Evolutionary conservation across 2,113 vertebrate genomes (phyloP).

Genomic region (Ahaetulla prasina): DNA sequence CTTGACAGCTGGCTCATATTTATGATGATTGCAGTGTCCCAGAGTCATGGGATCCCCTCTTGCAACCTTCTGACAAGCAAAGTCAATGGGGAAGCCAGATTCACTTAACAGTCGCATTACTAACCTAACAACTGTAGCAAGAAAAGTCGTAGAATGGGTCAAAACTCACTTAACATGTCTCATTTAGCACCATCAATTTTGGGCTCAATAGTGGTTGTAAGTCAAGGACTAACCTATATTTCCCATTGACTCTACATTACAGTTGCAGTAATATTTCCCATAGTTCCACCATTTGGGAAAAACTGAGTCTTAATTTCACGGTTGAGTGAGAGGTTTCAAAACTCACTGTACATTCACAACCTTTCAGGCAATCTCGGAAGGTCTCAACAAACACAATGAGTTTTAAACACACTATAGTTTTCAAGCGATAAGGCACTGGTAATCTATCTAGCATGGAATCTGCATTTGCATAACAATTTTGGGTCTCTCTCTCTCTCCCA

Average conservation of each 20-base stretch:
- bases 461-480: neutral
- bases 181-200: too few relatives aligned
- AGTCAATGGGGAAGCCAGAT: too few relatives aligned
- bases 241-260: neutral
- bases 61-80: too few relatives aligned
- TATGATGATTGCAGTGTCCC: too few relatives aligned
- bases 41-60: too few relatives aligned
- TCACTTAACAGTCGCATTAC: too few relatives aligned
- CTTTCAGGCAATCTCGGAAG: neutral
- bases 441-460: neutral
- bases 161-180: too few relatives aligned
- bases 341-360: neutral
- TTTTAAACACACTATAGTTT: neutral
- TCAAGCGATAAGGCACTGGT: neutral
- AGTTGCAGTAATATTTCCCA: neutral
- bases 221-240: too few relatives aligned
- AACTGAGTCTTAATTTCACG: neutral
- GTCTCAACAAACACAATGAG: neutral
- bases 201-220: too few relatives aligned
- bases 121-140: too few relatives aligned
- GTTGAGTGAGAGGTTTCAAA: neutral
- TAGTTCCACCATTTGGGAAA: neutral
- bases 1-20: too few relatives aligned
- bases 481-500: neutral
- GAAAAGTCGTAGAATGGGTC: too few relatives aligned